Conservation (phyloP, 2,888 invertebrate genomes). For the Onchidella celtica region DNA sequence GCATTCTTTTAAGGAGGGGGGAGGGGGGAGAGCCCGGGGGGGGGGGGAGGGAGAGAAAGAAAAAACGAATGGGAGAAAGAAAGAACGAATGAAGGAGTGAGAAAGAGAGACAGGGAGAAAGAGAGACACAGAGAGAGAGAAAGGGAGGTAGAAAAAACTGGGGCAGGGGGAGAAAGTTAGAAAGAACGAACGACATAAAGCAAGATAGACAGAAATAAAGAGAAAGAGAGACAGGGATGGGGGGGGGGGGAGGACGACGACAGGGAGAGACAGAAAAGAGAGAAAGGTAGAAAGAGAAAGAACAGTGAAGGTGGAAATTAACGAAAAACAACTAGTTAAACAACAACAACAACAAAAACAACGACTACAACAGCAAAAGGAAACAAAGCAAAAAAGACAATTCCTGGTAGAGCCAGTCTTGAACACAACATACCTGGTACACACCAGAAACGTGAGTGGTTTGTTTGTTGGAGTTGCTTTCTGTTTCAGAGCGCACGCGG, state of each 20-base stretch:
- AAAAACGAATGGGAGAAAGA: too few relatives aligned
- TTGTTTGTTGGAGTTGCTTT: too few relatives aligned
- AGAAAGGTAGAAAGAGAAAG: neutral
- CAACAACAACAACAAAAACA: neutral
- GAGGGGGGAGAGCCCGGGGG: too few relatives aligned
- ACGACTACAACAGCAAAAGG: neutral
- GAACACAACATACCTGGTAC: neutral
- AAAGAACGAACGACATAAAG: neutral
- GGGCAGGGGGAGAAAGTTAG: neutral
- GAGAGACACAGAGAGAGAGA: too few relatives aligned
- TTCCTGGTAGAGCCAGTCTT: neutral
- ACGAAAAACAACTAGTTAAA: neutral
- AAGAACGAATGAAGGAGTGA: too few relatives aligned
- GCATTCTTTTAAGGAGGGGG: too few relatives aligned
- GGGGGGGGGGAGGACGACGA: neutral
- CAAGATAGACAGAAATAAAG: slow-evolving; percentile 4
- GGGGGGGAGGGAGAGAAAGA: too few relatives aligned
- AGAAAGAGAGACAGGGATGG: slow-evolving; percentile 26
- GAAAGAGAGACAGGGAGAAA: too few relatives aligned
- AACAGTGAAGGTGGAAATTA: neutral
- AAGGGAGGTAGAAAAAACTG: too few relatives aligned
- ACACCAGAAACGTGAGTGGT: neutral
- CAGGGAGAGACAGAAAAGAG: neutral
- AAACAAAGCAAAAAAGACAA: too few relatives aligned
- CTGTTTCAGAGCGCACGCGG: too few relatives aligned